A percentile compares a stretch with the other conserved stretches of the same genome.
phyloP scores from a whole-genome alignment of 2,888 invertebrate species.

The Drosophila acutilabella region DNA sequence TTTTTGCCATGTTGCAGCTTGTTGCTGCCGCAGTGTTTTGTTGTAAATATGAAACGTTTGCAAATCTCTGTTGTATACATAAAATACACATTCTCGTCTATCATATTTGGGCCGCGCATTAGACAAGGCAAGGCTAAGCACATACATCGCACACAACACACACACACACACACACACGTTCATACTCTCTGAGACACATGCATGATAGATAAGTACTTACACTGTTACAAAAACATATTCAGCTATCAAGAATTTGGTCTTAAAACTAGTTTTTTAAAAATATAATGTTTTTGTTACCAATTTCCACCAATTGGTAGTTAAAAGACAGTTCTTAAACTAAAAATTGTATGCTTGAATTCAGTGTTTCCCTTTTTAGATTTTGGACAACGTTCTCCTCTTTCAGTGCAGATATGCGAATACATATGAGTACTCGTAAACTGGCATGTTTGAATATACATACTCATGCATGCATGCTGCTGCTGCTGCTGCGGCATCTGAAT shows the following conservation, averaged over 20 bases:
- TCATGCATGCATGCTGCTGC: constrained; percentile 18
- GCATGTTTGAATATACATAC: constrained; percentile 43
- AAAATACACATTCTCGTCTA: constrained; percentile 65
- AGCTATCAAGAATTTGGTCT: too few species aligned
- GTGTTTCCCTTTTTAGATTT: too few species aligned
- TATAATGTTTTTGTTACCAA: too few species aligned
- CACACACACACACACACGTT: not conserved
- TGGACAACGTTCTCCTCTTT: too few species aligned
- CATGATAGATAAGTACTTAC: constrained; percentile 39
- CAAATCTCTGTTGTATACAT: constrained; percentile 69
- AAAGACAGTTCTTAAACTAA: too few species aligned
- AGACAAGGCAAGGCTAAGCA: constrained; percentile 73
- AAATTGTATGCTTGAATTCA: too few species aligned
- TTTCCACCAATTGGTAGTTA: too few species aligned
- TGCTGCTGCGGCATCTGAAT: constrained; percentile 18
- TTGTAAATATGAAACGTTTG: constrained; percentile 73
- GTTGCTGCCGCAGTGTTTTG: constrained; percentile 63
- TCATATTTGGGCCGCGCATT: constrained; percentile 78
- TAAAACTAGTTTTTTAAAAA: too few species aligned
- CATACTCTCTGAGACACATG: not conserved
- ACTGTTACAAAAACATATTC: constrained; percentile 20
- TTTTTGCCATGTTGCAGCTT: constrained; percentile 62
- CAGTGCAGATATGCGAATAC: constrained; percentile 37
- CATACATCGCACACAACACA: constrained; percentile 8
- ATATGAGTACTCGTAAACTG: constrained; percentile 38